phyloP scores from a whole-genome alignment of 2,888 invertebrate species.

The Petrolisthes cinctipes region DNA sequence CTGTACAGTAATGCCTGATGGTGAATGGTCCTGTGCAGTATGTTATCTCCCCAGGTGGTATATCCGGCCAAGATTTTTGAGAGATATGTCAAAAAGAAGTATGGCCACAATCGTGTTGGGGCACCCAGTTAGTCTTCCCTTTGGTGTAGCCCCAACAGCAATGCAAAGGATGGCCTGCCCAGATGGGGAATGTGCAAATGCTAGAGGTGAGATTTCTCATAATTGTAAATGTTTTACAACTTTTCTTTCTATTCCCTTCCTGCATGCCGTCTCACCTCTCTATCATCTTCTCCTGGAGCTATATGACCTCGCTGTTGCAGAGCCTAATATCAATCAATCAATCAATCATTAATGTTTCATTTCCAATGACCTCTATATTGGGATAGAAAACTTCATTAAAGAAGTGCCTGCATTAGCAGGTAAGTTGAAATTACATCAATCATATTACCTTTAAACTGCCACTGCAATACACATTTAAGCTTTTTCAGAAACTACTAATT shows the following conservation, averaged over 20 bases:
- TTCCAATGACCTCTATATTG: too few species aligned
- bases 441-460: not conserved
- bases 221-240: not conserved
- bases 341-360: too few species aligned
- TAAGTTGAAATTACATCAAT: too few species aligned
- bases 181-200: slow-evolving; percentile 88
- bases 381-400: too few species aligned
- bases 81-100: slow-evolving; percentile 79
- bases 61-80: slow-evolving; percentile 82
- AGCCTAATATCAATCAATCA: too few species aligned
- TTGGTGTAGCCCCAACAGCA: slow-evolving; percentile 89
- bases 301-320: not conserved
- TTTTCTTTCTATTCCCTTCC: slow-evolving; percentile 52
- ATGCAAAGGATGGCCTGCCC: slow-evolving; percentile 93
- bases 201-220: slow-evolving; percentile 75
- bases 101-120: slow-evolving; percentile 78
- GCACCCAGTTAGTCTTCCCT: slow-evolving; percentile 75
- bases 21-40: too few species aligned
- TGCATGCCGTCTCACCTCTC: too few species aligned
- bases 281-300: not conserved
- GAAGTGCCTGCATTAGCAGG: too few species aligned
- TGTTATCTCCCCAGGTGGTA: slow-evolving; percentile 75
- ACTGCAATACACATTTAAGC: not conserved
- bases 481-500: not conserved
- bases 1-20: too few species aligned